phyloP scores from a whole-genome alignment of 2,888 invertebrate species.

The Parthenolecanium corni region DNA sequence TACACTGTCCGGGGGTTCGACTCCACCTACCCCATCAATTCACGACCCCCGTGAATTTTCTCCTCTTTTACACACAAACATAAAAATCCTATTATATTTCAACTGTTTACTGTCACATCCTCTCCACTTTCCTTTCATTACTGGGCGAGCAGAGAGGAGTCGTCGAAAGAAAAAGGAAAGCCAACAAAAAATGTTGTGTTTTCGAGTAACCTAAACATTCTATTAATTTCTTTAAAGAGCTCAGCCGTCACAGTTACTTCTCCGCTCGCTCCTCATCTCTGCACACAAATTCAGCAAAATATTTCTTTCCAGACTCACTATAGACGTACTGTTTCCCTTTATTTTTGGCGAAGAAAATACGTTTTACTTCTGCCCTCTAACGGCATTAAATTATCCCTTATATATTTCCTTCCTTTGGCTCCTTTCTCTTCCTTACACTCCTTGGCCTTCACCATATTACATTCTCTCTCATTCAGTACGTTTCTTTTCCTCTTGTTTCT shows the following conservation, averaged over 20 bases:
- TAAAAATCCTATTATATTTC: constrained; percentile 29
- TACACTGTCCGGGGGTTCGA: constrained; percentile 25
- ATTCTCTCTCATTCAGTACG: neutral
- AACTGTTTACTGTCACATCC: constrained; percentile 26
- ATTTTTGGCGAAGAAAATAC: constrained; percentile 28
- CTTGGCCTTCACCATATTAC: neutral
- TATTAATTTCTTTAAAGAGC: too few relatives aligned
- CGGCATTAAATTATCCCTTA: constrained; percentile 28
- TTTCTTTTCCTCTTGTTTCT: neutral
- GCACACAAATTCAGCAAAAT: constrained; percentile 17
- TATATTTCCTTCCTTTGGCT: neutral
- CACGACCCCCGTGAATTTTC: constrained; percentile 15
- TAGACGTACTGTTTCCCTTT: constrained; percentile 25
- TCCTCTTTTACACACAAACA: constrained; percentile 2
- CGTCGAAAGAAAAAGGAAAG: constrained; percentile 21
- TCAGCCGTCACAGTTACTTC: neutral
- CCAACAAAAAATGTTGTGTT: too few relatives aligned
- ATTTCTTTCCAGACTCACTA: constrained; percentile 12
- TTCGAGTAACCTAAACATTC: too few relatives aligned
- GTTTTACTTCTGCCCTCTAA: constrained; percentile 23
- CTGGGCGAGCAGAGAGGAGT: constrained; percentile 5
- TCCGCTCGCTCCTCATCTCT: constrained; percentile 5
- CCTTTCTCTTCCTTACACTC: neutral
- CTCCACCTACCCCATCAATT: constrained; percentile 29
- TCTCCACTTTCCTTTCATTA: constrained; percentile 17